Evolutionary conservation across 2,113 vertebrate species (phyloP), one percentile per base, ranked within the genome.

Genomic region (Neogobius melanostomus): DNA sequence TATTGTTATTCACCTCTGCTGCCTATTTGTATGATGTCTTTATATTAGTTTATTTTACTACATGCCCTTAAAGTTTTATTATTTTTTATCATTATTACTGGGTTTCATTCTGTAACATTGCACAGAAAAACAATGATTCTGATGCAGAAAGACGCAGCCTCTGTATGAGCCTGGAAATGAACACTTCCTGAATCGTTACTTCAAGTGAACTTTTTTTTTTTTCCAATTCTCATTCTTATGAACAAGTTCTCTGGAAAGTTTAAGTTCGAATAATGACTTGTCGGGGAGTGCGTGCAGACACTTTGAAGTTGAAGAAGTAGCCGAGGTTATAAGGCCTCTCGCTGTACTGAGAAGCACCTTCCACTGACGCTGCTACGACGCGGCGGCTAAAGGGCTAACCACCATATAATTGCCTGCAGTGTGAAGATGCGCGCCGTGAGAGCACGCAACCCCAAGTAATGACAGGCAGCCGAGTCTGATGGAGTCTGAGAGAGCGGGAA

Each of bases 301-400:
- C 82, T 83, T 84, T 79, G 80, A 86, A 80, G 83, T 77, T 71
- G 6, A 78, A 72, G 62, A 78, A 72, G 62, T 68, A 16, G 64
- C 14, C 48, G 70, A 28, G 76, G 71, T 43, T 8, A 59, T 42
- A 52, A 53, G 60, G 63, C 79, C 77, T 72, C 71, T 77, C 82
- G 75, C 81, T 79, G 73, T 71, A 82, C 76, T 61, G 28, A 76
- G 71, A 70, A 71, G 74, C 75, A 76, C 75, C 77, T 76, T 75
- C 57, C 68, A 59, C 78, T 67, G 77, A 77, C 75, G 46, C 47
- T 63, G 75, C 68, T 76, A 72, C 70, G 28, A 63, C 75, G 72
- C 63, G 1, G 67, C 47, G 53, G 72, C 73, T 52, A 28, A 75
- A 74, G 66, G 11, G 50, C 76, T 36, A 53, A 49, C 64, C 47